phyloP scores from a whole-genome alignment of 64 coral and sea anemone species.

The Dendronephthya gigantea region DNA sequence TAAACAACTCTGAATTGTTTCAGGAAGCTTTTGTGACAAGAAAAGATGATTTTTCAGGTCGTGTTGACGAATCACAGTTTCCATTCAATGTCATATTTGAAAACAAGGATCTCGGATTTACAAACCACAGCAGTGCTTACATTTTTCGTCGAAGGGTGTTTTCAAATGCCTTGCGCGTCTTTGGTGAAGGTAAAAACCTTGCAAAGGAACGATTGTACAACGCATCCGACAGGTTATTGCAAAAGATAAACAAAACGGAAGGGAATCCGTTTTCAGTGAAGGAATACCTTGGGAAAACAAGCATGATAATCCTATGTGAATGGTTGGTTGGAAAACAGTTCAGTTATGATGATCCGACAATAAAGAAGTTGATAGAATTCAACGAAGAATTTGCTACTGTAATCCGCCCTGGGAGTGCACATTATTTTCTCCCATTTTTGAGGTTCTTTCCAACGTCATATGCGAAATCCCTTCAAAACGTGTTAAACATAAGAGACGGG shows the following conservation, averaged over 20 bases:
- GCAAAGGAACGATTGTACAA: not conserved
- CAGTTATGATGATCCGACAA: not conserved
- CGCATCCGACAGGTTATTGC: not conserved
- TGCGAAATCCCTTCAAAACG: not conserved
- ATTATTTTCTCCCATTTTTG: not conserved
- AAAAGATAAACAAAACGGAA: not conserved
- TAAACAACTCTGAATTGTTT: not conserved
- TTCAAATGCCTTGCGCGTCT: not conserved
- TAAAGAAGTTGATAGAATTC: not conserved
- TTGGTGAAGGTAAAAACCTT: not conserved
- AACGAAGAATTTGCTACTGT: not conserved
- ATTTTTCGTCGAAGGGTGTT: not conserved
- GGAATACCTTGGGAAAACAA: not conserved
- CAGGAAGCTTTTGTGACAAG: not conserved
- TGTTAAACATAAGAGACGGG: not conserved
- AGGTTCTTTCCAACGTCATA: not conserved
- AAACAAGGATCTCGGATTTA: not conserved
- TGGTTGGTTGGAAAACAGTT: not conserved
- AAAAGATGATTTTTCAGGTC: not conserved
- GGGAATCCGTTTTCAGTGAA: not conserved
- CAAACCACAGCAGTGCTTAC: not conserved
- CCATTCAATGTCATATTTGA: not conserved
- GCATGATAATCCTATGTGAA: not conserved
- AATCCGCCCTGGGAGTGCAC: not conserved
- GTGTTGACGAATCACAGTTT: not conserved